phyloP scores from a whole-genome alignment of 1,140 invertebrate species.

The Drosophila sp. region DNA sequence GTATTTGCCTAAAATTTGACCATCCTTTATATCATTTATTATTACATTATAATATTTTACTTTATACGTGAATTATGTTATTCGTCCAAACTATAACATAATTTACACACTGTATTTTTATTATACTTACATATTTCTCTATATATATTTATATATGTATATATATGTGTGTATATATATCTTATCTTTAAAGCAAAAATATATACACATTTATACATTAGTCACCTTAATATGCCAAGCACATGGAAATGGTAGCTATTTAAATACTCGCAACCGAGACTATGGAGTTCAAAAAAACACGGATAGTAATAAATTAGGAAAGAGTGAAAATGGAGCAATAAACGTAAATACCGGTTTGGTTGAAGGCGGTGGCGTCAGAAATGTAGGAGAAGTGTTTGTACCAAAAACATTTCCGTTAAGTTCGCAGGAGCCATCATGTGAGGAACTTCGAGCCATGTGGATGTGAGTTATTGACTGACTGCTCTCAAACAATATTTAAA shows the following conservation, averaged over 20 bases:
- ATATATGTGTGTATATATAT: too few species aligned
- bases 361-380: constrained; percentile 24
- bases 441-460: constrained; percentile 95
- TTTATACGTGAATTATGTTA: too few species aligned
- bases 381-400: constrained; percentile 74
- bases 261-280: constrained; percentile 47
- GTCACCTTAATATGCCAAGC: constrained; percentile 39
- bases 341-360: constrained; percentile 31
- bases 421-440: constrained; percentile 91
- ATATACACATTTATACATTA: constrained; percentile 50
- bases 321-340: constrained; percentile 7
- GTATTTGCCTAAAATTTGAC: constrained; percentile 1
- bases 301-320: constrained; percentile 29
- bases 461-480: constrained; percentile 85
- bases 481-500: too few species aligned
- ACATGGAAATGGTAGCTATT: constrained; percentile 57
- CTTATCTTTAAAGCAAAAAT: constrained; percentile 42
- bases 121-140: too few species aligned
- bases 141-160: too few species aligned
- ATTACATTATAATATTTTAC: too few species aligned
- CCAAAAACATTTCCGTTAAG: constrained; percentile 75
- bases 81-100: too few species aligned
- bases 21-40: too few species aligned
- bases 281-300: constrained; percentile 29
- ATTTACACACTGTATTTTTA: too few species aligned